Evolutionary conservation across 2,888 invertebrate species (phyloP), one percentile per base, ranked within the genome.

Genomic region (Pecten maximus): DNA sequence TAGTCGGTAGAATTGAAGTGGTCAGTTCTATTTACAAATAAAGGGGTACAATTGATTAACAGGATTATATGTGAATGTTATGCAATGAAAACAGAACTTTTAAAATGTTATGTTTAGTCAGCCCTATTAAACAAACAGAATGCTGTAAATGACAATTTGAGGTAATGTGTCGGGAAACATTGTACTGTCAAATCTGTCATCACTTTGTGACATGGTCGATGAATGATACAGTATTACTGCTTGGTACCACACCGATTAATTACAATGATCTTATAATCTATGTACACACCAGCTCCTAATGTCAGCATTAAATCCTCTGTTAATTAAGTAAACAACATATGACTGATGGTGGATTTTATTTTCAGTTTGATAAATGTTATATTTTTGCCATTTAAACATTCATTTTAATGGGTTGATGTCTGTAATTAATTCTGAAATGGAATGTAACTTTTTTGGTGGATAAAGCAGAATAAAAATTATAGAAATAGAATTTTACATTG

Each of bases 121-220:
- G 28, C 35, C 28, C 16, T 74, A 35, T 74, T 15, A 74, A 35
- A 74, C 35, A 74, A 74, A 74, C 74, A 74, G 23, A 28, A 35
- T 74, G 6, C 10, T 6, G 12, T 28, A 2, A 35, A 6, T 28
- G 74, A 35, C 74, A 74, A 74, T 74, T 35, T 74, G 74, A 74
- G 74, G 74, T 35, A 74, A 74, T 35, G n/a, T n/a, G 35, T 74
- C 35, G 35, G 12, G 23, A 3, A 35, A 19, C 35, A 74, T 35
- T 74, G 23, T 74, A 74, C 28, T 74, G 35, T 35, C 74, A 28
- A 74, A 74, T 74, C 74, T 74, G 74, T 74, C 74, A 35, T 74
- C 74, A 74, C 23, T 74, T 35, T 74, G 6, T 74, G 74, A 74
- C 74, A 74, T 10, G 35, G 10, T 8, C 6, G 54, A 54, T 54